phyloP scores from a whole-genome alignment of 2,888 invertebrate genomes.

The Pseudeuparius sepicola region DNA sequence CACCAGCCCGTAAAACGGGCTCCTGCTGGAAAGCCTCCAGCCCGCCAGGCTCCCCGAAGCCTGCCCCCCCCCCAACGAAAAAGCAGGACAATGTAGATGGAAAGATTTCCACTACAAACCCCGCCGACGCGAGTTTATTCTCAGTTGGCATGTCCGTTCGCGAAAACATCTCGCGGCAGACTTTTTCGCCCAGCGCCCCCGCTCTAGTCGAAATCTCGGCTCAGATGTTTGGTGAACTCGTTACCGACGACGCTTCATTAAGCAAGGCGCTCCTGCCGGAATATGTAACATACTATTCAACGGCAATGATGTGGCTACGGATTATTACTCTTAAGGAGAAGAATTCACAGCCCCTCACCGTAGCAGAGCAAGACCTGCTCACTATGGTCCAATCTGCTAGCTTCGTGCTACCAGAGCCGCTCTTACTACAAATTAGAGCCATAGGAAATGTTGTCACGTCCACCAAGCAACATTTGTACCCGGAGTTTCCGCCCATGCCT shows the following conservation, averaged over 20 bases:
- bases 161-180: slow-evolving; percentile 8
- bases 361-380: too few relatives aligned
- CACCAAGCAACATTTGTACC: slow-evolving; percentile 11
- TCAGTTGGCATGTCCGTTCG: slow-evolving; percentile 5
- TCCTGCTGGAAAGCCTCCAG: too few relatives aligned
- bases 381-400: slow-evolving; percentile 2
- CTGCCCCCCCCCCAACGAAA: too few relatives aligned
- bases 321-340: slow-evolving; percentile 14
- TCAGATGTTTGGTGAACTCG: slow-evolving; percentile 12
- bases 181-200: slow-evolving; percentile 12
- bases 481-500: slow-evolving; percentile 13
- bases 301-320: slow-evolving; percentile 16
- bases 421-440: slow-evolving; percentile 5
- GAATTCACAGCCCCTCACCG: slow-evolving; percentile 17
- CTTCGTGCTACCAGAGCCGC: slow-evolving; percentile 10
- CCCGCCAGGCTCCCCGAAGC: too few relatives aligned
- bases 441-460: slow-evolving; percentile 6
- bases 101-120: too few relatives aligned
- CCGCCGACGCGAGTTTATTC: slow-evolving; percentile 11
- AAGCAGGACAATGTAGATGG: too few relatives aligned
- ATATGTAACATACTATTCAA: slow-evolving; percentile 15
- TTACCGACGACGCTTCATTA: slow-evolving; percentile 15
- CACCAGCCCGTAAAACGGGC: too few relatives aligned
- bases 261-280: slow-evolving; percentile 15
- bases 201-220: slow-evolving; percentile 12